Percentiles rank a stretch among this genome's conserved stretches.
phyloP scores from a whole-genome alignment of 2,888 invertebrate species.

The Adela reaumurella region DNA sequence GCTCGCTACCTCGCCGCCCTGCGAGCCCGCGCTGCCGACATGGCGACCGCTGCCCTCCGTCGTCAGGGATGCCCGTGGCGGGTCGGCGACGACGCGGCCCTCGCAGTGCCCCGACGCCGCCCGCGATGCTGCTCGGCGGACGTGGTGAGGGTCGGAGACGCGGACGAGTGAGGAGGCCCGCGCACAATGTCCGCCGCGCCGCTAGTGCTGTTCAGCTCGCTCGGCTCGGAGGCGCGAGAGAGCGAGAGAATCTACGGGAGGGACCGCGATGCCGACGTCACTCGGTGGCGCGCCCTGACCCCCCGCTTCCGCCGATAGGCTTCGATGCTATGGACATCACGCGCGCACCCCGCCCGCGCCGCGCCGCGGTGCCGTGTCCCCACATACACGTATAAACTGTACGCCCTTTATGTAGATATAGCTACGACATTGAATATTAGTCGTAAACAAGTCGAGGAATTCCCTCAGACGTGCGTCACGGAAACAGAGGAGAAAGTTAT shows the following conservation, averaged over 20 bases:
- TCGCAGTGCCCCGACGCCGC: conserved; percentile 3
- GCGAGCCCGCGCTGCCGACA: conserved; percentile 6
- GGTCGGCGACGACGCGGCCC: conserved; percentile 2
- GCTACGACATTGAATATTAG: no score
- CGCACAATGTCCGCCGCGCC: background rate
- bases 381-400: no score
- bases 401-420: no score
- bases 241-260: conserved; percentile 2
- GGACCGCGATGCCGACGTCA: conserved; percentile 1
- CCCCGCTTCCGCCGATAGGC: background rate
- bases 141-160: background rate
- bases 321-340: no score
- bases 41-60: conserved; percentile 2
- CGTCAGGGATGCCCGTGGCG: conserved; percentile 11
- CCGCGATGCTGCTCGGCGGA: conserved; percentile 3
- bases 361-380: no score
- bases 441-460: no score
- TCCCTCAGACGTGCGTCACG: no score
- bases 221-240: conserved; percentile 3
- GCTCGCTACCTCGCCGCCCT: conserved; percentile 9
- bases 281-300: background rate
- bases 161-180: background rate
- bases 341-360: no score
- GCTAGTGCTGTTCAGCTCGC: conserved; percentile 2
- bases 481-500: no score